Evolutionary conservation across 1,140 invertebrate species (phyloP), one percentile per base, ranked within the genome.

Genomic region (Colletes gigas): DNA sequence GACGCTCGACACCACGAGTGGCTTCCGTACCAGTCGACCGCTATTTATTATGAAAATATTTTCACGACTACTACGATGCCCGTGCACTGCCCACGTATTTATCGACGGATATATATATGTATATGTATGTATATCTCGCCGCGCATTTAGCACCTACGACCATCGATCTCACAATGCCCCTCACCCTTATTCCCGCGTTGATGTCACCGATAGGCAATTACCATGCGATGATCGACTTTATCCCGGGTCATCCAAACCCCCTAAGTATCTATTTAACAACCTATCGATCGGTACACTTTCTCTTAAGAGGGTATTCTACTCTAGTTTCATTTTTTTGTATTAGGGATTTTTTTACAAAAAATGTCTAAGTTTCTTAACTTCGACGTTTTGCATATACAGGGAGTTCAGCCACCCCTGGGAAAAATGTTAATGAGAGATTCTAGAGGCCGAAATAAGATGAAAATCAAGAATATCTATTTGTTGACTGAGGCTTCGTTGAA

Each of bases 41-140:
- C 91, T 92, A 92, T 92, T 92, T 92, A 92, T 92, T 92, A 92
- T 91, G 89, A 90, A 92, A 92, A 92, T 91, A 92, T 92, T 92
- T 92, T 89, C 87, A 85, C 88, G 86, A 86, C 88, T 78, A 81
- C 86, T 83, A 79, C 72, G 62, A 76, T 78, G 81, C 60, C 79
- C 84, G 79, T 78, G 67, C 76, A 63, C 80, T 83, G 78, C 82
- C 83, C 85, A 89, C 85, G 81, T 85, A 82, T 88, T 78, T 78
- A 86, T 83, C 85, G 86, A 88, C 81, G 60, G 83, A 85, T 88
- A 85, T 84, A 87, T 30, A 2, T 30, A 30, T 30, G 30, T 30
- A 30, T 30, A 30, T 30, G 30, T 30, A 30, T 30, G 30, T 30
- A 30, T 80, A 83, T 85, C 76, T 83, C 59, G 50, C 19, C 78